These are phyloP conservation scores for Leuciscus idus DNA, from an alignment of 2,113 vertebrate species.

Conservation along the genomic window DNA sequence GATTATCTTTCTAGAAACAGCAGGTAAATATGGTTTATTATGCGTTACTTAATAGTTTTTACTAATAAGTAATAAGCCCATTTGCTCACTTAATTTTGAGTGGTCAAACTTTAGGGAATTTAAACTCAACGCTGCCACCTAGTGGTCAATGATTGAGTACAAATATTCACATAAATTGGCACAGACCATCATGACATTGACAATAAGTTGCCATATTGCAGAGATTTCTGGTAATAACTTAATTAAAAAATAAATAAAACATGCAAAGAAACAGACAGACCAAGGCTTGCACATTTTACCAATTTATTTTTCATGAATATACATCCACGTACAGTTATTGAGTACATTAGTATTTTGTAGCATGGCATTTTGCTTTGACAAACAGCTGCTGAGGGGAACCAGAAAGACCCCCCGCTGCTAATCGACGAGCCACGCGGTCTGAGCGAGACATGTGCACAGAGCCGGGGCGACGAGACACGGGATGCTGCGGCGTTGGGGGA, in stretches of 20 bases:
- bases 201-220: neutral
- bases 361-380: conserved; percentile 80
- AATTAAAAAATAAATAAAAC: neutral
- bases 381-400: conserved; percentile 77
- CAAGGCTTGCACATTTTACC: conserved; percentile 67
- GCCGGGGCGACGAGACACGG: neutral
- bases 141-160: neutral
- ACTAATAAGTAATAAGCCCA: neutral
- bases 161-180: neutral
- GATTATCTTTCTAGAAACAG: too few species aligned
- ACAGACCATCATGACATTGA: neutral
- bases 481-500: conserved; percentile 16
- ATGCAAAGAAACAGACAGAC: neutral
- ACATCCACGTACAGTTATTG: conserved; percentile 80
- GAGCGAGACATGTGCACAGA: neutral
- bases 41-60: too few species aligned
- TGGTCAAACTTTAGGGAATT: neutral
- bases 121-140: neutral
- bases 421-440: neutral
- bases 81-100: neutral
- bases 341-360: conserved; percentile 82
- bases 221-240: too few species aligned
- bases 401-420: conserved; percentile 54
- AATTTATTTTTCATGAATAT: conserved; percentile 79
- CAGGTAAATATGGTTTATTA: too few species aligned